These are phyloP conservation scores for Panthera leo DNA, from an alignment of 2,113 vertebrate genomes.

Conservation along the genomic window DNA sequence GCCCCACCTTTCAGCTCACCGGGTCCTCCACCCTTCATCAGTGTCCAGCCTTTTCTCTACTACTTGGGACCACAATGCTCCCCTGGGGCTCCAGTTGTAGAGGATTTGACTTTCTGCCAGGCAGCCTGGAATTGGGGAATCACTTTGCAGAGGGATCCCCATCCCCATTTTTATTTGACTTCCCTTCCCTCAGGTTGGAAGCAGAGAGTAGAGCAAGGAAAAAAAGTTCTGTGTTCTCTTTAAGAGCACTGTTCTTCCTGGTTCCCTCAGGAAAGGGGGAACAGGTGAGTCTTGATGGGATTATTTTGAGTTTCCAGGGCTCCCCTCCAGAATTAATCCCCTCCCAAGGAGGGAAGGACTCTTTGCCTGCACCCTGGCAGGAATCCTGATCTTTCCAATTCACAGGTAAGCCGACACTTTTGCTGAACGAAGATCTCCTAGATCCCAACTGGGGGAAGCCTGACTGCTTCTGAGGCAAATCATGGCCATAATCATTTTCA, in stretches of 20 bases:
- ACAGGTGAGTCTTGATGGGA: background rate
- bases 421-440: background rate
- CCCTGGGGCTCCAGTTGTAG: background rate
- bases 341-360: background rate
- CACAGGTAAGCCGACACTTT: background rate
- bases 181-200: background rate
- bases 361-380: accelerated
- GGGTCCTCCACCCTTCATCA: background rate
- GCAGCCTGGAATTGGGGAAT: background rate
- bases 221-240: background rate
- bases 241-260: background rate
- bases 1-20: accelerated
- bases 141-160: background rate
- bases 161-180: background rate
- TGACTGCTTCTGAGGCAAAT: conserved; percentile 13
- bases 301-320: background rate
- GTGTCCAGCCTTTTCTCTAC: background rate
- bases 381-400: background rate
- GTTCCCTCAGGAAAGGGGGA: background rate
- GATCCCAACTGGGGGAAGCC: background rate
- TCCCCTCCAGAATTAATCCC: background rate
- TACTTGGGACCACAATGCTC: too few relatives aligned
- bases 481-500: conserved; percentile 35
- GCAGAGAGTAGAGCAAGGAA: background rate
- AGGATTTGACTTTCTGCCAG: background rate